Evolutionary conservation across 92 coral and sea anemone species (phyloP).

Genomic region (Virgularia gustaviana): DNA sequence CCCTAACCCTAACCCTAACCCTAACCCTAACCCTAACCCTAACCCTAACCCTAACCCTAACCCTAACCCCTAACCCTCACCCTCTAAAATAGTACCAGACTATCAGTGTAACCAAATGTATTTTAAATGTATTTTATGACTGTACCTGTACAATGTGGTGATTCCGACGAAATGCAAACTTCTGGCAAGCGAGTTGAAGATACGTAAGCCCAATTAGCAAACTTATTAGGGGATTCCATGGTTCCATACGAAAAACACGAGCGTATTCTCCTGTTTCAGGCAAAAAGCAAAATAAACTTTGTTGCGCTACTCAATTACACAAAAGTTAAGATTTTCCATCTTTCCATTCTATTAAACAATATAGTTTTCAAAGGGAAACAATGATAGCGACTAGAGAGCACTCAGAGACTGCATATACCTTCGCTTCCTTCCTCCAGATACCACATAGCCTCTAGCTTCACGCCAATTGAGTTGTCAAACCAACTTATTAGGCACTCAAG

Average conservation of each 20-base stretch:
- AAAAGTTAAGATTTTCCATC: neutral
- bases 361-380: neutral
- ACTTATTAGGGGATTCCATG: slow-evolving; percentile 72
- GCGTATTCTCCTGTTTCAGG: slow-evolving; percentile 69
- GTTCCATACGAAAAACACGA: slow-evolving; percentile 87
- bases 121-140: too few relatives aligned
- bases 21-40: too few relatives aligned
- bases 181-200: slow-evolving; percentile 82
- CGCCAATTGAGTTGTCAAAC: too few relatives aligned
- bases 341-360: neutral
- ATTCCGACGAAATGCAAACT: slow-evolving; percentile 69
- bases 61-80: too few relatives aligned
- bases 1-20: too few relatives aligned
- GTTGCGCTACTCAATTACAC: neutral
- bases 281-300: neutral
- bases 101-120: too few relatives aligned
- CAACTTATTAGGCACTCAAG: too few relatives aligned
- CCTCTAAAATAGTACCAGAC: neutral
- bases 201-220: slow-evolving; percentile 81
- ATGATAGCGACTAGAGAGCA: neutral
- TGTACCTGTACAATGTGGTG: slow-evolving; percentile 71
- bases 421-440: too few relatives aligned
- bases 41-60: too few relatives aligned
- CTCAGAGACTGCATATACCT: neutral
- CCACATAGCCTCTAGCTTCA: too few relatives aligned